A percentile compares a stretch with the other conserved stretches of the same genome.
Conservation (phyloP, 2,888 invertebrate genomes). For the Scaptomyza tumidula region DNA sequence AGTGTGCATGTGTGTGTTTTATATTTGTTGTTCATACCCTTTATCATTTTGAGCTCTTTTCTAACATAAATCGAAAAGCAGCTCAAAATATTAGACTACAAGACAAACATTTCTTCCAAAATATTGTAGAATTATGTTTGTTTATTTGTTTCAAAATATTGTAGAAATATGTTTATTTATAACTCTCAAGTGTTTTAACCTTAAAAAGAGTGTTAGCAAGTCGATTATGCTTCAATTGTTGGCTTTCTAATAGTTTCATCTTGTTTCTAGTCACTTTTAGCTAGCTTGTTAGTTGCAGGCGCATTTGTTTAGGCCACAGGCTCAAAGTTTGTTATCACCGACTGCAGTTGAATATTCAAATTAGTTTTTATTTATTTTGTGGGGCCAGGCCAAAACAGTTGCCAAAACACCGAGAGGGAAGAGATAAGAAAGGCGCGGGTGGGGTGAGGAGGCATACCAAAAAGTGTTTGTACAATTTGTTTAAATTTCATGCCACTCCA, state of each 20-base stretch:
- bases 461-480: conserved; percentile 76
- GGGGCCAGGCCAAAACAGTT: conserved; percentile 16
- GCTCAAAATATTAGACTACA: neutral
- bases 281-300: conserved; percentile 39
- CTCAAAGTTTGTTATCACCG: conserved; percentile 70
- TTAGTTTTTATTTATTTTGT: conserved; percentile 47
- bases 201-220: conserved; percentile 12
- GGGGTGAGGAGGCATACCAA: conserved; percentile 38
- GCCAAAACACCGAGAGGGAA: neutral
- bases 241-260: neutral
- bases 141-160: too few relatives aligned
- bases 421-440: neutral
- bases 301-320: conserved; percentile 60
- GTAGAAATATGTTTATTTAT: too few relatives aligned
- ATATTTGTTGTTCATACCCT: conserved; percentile 10
- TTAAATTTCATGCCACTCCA: conserved; percentile 70
- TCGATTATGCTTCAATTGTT: neutral
- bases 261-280: conserved; percentile 34
- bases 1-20: conserved; percentile 10
- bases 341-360: conserved; percentile 70
- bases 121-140: too few relatives aligned
- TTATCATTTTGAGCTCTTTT: conserved; percentile 13
- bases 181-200: too few relatives aligned
- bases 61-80: neutral
- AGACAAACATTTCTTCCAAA: neutral